Percentiles rank a stretch among this genome's conserved stretches.
These are phyloP conservation scores for Ptiloglossa arizonensis DNA, from an alignment of 1,140 invertebrate species.

Conservation along the genomic window DNA sequence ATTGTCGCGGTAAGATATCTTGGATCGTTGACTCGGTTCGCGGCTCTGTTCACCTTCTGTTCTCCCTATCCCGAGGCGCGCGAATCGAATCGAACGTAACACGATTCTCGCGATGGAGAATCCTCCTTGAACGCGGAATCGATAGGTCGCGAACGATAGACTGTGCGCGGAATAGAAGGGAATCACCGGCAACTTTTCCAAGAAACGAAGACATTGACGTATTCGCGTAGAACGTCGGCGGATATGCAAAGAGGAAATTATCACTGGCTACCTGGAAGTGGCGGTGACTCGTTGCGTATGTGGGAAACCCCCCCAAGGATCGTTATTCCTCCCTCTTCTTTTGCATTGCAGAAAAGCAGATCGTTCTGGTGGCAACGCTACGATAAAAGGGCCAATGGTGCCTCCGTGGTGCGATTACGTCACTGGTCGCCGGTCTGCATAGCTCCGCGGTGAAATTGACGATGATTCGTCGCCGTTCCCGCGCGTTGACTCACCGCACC, in stretches of 20 bases:
- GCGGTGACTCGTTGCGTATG: conserved; percentile 46
- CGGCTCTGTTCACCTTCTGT: background rate
- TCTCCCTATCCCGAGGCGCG: background rate
- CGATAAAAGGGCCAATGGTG: conserved; percentile 50
- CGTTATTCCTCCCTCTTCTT: conserved; percentile 40
- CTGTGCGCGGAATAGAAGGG: too few species aligned
- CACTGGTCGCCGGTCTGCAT: conserved; percentile 47
- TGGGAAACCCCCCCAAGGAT: conserved; percentile 41
- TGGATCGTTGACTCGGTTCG: too few species aligned
- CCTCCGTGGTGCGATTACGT: conserved; percentile 47
- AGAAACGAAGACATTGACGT: conserved; percentile 38
- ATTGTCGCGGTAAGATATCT: too few species aligned
- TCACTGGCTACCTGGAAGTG: conserved; percentile 48
- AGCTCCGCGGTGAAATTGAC: conserved; percentile 53
- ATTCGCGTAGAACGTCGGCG: conserved; percentile 8
- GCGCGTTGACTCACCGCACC: conserved; percentile 47
- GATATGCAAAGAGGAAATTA: conserved; percentile 54
- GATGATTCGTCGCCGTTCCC: conserved; percentile 53
- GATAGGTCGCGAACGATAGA: conserved; percentile 9
- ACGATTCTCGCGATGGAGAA: background rate
- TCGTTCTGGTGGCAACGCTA: conserved; percentile 35
- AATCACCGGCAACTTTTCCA: background rate
- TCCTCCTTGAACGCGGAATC: background rate
- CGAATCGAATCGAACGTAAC: background rate
- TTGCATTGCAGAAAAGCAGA: conserved; percentile 39